Evolutionary conservation across 2,797 vertebrate species (phyloP), one percentile per base, ranked within the genome.

Genomic region (Clarias laeviceps): DNA sequence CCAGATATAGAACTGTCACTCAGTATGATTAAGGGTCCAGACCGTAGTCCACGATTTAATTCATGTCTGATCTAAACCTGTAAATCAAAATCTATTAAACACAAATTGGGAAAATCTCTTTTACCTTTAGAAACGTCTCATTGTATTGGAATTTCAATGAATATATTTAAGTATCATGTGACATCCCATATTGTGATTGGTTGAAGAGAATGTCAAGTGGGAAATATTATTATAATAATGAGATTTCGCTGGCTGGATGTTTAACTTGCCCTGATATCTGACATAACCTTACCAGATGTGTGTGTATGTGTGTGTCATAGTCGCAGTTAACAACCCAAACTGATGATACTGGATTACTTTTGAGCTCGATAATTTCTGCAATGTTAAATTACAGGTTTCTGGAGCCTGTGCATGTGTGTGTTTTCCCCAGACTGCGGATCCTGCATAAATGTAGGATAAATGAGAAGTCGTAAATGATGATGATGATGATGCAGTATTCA

Each of bases 401-500:
- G 15, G 22, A 50, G 50, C 12, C 27, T 62, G 54, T 74, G 24
- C 45, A 12, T 50, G 32, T 12, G 59, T 34, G 27, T 37, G 11
- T 34, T 70, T 61, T 17, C 20, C 15, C 61, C 11, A 62, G 66
- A 83, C 69, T 20, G 57, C 62, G 20, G 24, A 37, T 64, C 64
- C 50, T 87, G 85, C 76, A 87, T 83, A 82, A 72, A 54, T 27
- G 56, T 12, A 70, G 65, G 59, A 45, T 54, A 61, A 79, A 54
- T 37, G 27, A 64, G 72, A 7, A 79, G 57, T 17, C 64, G 76
- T 68, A 72, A 14, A 76, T 37, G 66, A 20, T 15, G 66, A 37
- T 74, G 73, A 77, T 86, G 70, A 84, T 82, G 18, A 70, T 62
- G 70, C 37, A 82, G 62, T 82, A 82, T 82, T 62, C 70, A 69